Evolutionary conservation across 2,888 invertebrate genomes (phyloP), one percentile per base, ranked within the genome.

Genomic region (Plebejus anna): DNA sequence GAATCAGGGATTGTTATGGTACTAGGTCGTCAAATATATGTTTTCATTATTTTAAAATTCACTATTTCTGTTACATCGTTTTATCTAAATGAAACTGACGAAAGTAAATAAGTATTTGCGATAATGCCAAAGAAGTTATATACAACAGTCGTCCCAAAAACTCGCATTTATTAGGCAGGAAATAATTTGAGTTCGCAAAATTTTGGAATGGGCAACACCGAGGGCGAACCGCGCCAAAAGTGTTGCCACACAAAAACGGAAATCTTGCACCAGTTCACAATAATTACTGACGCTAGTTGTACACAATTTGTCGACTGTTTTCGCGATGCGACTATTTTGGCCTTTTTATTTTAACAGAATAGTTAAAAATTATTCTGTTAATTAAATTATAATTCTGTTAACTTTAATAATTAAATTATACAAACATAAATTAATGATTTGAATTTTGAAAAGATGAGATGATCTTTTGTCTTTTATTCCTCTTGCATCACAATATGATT

Each of bases 121-220:
- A 55, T 4, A 55, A 16, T 16, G 16, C 16, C 55, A n/a, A 66
- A 36, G 70, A 66, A 32, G 47, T 47, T 3, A 11, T 3, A 5
- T 66, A 66, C 16, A 36, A 13, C 16, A 4, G 3, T 22, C n/a
- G 13, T 47, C n/a, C 28, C 72, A 32, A 72, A 47, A 47, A 47
- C 28, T 72, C 72, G 47, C 47, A 72, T 51, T 72, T 51, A 13
- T 28, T 9, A 71, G 72, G 22, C 22, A 38, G 6, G 70, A 70
- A 38, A 38, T n/a, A 70, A 28, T 47, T 72, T 51, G 28, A 22
- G 13, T 72, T 72, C 13, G 22, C 22, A 28, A 72, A 72, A 22
- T 70, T 36, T 32, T n/a, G 47, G 61, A 47, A 72, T 32, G 51
- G 51, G 61, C 72, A 47, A 72, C 47, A 72, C 47, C 71, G 42